Evolutionary conservation across 2,888 invertebrate species (phyloP), one percentile per base, ranked within the genome.

Genomic region (Alloplasta piceator): DNA sequence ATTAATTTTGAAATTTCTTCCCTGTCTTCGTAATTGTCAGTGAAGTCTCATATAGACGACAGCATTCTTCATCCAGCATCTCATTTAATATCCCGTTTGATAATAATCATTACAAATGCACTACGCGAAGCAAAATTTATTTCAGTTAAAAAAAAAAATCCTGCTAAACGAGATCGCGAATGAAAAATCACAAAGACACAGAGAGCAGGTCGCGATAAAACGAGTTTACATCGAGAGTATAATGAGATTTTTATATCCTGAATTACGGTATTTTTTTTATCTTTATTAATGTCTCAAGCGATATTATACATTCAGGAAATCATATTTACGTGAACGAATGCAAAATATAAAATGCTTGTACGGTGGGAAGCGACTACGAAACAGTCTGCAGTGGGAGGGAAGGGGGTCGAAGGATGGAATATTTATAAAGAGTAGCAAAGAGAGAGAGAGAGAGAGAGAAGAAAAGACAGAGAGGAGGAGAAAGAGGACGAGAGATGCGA

Each of bases 161-260:
- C 26, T 2, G 26, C 84, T 82, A 86, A 87, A 86, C 81, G 81
- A 82, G 83, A 84, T 83, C 82, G 67, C 63, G 85, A 87, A 86
- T 86, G 86, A 84, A 87, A 87, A 87, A 87, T 87, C 86, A 86
- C 86, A 83, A 79, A 68, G 75, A 78, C 68, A 85, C 78, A 70
- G 75, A 7, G 6, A 38, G 36, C 43, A n/a, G 7, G 7, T 75
- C 46, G 56, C 68, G 67, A 68, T 55, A 12, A 64, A 74, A 74
- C 78, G 41, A 56, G 55, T 75, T 16, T 68, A 43, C 12, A 55
- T 50, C 60, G 14, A 46, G 52, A 6, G 9, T 36, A 14, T 52
- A 52, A 60, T 6, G 14, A 60, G 60, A 52, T 14, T 52, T 60
- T 60, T 39, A 39, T 60, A 60, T 60, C 41, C 9, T 14, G 39